Base-by-base conservation (phyloP, 2,888 invertebrate genomes). In the Galerucella nymphaeae region DNA sequence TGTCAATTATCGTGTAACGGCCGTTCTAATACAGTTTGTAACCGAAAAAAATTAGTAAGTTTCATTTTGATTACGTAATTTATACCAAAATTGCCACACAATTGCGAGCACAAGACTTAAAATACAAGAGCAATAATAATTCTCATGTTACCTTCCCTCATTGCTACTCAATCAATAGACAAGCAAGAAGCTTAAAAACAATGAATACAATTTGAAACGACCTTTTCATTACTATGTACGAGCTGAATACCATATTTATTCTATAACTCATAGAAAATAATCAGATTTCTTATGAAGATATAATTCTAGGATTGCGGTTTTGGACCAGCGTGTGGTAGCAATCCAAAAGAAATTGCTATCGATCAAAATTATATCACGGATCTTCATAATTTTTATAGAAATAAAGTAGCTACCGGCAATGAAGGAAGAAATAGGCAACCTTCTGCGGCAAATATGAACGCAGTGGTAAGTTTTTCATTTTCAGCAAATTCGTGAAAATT, bases 311-410 rank as follows among this genome's bases (percentile, higher is more conserved):
- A 83, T 79, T 86, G 86, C 74, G 83, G 83, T 23, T 81, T 84
- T 11, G 77, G 71, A 66, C 72, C 75, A 62, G 74, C 72, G 61
- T 86, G 86, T 73, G 85, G 85, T 38, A 75, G 80, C 0, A 80
- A 84, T 71, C 84, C 85, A 68, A 79, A 80, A 73, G 75, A 82
- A 23, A 70, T 85, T 1, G 82, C 85, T 58, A 75, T 79, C 57
- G 79, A 83, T 41, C 78, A 84, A 23, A 83, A 84, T 55, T 81
- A 81, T 63, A 81, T 85, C 55, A 58, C 53, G 85, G 53, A 85
- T 77, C 75, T 84, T 50, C 86, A 86, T 70, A 86, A 86, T 72
- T 80, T 81, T 64, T 77, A 83, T 11, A 80, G 86, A 70, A 85
- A 85, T 74, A 82, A 83, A 58, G 84, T 86, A 0, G 83, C 84